Percentiles rank a stretch among this genome's conserved stretches.
phyloP scores from a whole-genome alignment of 2,888 invertebrate genomes.

The Eilema caniola region DNA sequence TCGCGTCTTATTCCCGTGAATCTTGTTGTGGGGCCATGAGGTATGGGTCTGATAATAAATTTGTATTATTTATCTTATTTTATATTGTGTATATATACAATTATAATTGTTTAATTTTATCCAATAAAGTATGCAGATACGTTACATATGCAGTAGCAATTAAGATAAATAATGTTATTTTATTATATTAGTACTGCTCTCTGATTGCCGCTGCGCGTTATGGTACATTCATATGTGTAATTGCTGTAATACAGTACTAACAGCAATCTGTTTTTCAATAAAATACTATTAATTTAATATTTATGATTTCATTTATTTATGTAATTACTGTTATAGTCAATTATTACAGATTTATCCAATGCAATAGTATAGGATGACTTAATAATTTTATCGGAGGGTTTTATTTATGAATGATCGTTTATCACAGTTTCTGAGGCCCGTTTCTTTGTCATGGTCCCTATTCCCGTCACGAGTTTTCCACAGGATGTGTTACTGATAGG shows the following conservation, averaged over 20 bases:
- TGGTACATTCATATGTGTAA: background rate
- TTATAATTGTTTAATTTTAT: too few relatives aligned
- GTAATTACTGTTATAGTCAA: too few relatives aligned
- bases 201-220: background rate
- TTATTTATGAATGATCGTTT: background rate
- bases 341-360: too few relatives aligned
- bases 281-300: too few relatives aligned
- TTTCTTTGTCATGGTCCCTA: conserved; percentile 45
- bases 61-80: background rate
- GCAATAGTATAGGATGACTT: too few relatives aligned
- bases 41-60: conserved; percentile 1
- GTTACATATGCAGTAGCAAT: background rate
- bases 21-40: conserved; percentile 53
- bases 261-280: background rate
- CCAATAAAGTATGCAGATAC: background rate
- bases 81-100: too few relatives aligned
- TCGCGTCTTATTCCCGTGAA: conserved; percentile 73
- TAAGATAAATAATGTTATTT: background rate
- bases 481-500: conserved; percentile 78
- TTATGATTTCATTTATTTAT: background rate
- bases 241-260: background rate
- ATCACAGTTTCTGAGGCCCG: conserved; percentile 43
- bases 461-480: conserved; percentile 80
- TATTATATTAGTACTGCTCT: background rate
- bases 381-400: background rate